Conservation (phyloP, 1,140 invertebrate genomes). For the Araneus ventricosus region DNA sequence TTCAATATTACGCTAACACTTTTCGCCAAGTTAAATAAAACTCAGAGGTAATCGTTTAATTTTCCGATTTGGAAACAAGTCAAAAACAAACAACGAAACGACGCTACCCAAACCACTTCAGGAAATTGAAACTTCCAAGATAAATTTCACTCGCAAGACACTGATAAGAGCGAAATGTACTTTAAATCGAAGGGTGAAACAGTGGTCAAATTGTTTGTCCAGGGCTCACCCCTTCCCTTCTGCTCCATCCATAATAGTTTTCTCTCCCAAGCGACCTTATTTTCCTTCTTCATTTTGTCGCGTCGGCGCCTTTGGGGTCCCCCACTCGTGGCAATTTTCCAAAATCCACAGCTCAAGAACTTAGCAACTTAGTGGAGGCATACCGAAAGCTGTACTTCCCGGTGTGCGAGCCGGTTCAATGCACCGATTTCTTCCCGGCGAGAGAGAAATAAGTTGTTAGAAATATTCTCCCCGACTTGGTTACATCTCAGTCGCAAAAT, state of each 20-base stretch:
- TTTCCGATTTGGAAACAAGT: neutral
- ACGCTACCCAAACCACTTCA: neutral
- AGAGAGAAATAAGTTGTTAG: neutral
- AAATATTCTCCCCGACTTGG: neutral
- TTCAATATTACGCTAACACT: no score
- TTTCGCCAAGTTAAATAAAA: no score
- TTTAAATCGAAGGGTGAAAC: neutral
- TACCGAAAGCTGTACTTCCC: neutral
- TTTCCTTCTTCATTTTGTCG: slow-evolving; percentile 9
- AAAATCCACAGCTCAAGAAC: slow-evolving; percentile 49
- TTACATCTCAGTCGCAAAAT: neutral
- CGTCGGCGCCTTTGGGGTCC: slow-evolving; percentile 28
- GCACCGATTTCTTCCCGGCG: neutral
- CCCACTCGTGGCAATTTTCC: slow-evolving; percentile 40
- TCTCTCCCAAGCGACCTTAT: neutral
- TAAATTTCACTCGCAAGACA: neutral
- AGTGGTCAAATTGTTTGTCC: slow-evolving; percentile 30
- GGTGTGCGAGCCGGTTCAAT: neutral
- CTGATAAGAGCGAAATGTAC: neutral
- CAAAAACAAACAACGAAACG: neutral
- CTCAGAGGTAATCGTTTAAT: neutral
- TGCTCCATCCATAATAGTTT: neutral
- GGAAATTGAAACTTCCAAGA: neutral
- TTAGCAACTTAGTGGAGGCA: neutral
- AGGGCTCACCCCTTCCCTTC: neutral